A percentile compares a stretch with the other conserved stretches of the same genome.
Conservation (phyloP, 1,140 invertebrate species). For the Nephila pilipes region DNA sequence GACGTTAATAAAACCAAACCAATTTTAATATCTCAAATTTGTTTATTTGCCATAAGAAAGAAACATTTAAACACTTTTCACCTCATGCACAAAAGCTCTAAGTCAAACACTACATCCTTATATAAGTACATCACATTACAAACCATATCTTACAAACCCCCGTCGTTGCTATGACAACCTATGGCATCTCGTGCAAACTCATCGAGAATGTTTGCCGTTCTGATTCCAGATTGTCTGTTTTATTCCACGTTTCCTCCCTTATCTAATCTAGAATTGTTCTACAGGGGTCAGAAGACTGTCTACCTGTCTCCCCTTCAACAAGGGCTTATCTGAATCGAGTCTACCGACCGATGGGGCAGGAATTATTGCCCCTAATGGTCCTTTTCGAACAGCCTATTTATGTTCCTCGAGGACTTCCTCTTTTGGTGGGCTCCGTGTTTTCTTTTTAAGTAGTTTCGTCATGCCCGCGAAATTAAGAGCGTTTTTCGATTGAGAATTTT, state of each 20-base stretch:
- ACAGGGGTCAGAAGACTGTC: slow-evolving; percentile 24
- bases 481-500: not conserved
- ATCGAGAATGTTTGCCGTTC: slow-evolving; percentile 12
- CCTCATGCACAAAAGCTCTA: too few species aligned
- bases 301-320: not conserved
- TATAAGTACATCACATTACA: not conserved
- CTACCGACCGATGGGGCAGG: not conserved
- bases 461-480: not conserved
- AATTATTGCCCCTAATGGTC: slow-evolving; percentile 6
- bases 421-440: not conserved
- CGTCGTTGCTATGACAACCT: not conserved
- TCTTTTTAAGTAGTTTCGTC: not conserved
- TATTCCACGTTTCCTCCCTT: not conserved
- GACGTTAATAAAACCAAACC: too few species aligned
- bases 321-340: not conserved
- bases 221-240: slow-evolving; percentile 20
- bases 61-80: too few species aligned
- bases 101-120: too few species aligned
- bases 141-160: not conserved
- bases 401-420: not conserved
- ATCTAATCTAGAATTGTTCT: slow-evolving; percentile 21
- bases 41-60: too few species aligned
- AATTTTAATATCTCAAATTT: too few species aligned
- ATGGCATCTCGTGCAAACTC: not conserved
- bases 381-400: not conserved